Conservation (phyloP, 1,140 invertebrate genomes). For the Lethocerus indicus region DNA sequence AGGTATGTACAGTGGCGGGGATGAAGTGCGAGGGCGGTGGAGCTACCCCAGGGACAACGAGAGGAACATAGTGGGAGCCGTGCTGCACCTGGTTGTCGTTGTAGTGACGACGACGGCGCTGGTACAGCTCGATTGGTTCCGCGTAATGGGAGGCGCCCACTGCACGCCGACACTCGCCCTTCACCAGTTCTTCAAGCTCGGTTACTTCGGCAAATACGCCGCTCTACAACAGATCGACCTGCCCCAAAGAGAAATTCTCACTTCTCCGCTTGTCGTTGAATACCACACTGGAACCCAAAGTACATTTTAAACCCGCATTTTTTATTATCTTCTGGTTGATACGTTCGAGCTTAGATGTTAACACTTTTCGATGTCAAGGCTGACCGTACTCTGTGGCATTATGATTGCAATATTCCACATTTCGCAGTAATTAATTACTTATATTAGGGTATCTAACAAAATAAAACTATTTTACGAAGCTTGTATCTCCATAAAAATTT, state of each 20-base stretch:
- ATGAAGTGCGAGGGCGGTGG: conserved; percentile 13
- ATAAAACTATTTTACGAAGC: too few species aligned
- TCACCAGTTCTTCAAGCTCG: conserved; percentile 26
- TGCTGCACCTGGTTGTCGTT: conserved; percentile 31
- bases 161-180: conserved; percentile 30
- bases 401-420: too few species aligned
- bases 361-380: too few species aligned
- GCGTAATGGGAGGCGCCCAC: conserved; percentile 27
- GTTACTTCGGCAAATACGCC: conserved; percentile 14
- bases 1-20: too few species aligned
- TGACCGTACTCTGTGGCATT: too few species aligned
- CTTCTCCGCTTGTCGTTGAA: conserved; percentile 5
- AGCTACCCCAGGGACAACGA: conserved; percentile 22
- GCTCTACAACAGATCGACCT: conserved; percentile 5
- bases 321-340: too few species aligned
- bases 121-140: conserved; percentile 33
- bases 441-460: too few species aligned
- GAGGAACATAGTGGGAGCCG: conserved; percentile 31
- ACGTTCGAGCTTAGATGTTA: too few species aligned
- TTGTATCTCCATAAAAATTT: too few species aligned
- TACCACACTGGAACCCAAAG: conserved; percentile 12
- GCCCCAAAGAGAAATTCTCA: conserved; percentile 5
- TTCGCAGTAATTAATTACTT: too few species aligned
- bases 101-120: conserved; percentile 30
- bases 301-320: too few species aligned